Base-by-base conservation (phyloP, 2,113 vertebrate species). In the Rhodinocichla rosea region DNA sequence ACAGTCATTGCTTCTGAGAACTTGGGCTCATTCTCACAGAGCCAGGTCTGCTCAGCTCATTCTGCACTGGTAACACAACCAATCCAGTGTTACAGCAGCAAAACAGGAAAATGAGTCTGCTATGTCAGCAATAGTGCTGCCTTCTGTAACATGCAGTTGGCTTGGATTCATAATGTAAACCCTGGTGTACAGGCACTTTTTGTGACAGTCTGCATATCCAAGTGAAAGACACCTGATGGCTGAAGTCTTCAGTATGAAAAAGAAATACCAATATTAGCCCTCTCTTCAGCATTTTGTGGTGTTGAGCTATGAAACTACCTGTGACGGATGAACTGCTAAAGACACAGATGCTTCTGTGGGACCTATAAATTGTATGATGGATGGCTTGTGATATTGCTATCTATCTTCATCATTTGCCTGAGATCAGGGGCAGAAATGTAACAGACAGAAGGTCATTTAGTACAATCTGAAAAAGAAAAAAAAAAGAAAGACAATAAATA, bases 341-440 rank as follows among this genome's bases (percentile, higher is more conserved):
- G 91, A 85, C 64, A 92, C 75, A 94, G 92, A 93, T 91, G 91
- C 50, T 95, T 95, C 87, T 75, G 79, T 73, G 64, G 64, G 75
- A 92, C 82, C 84, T 92, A 92, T 69, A 82, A 95, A 83, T 57
- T n/a, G 28, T 44, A 77, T 95, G 97, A 97, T 76, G 67, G 68
- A 97, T 92, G 64, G 59, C 26, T 69, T 83, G 32, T 86, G 60
- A 95, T 95, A 94, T 13, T 83, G 75, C 40, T 81, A 91, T 96
- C 74, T 92, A 62, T 97, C 91, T 86, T 94, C 92, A 96, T 95
- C 88, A 91, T 86, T 95, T 95, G 76, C 63, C 83, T 53, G 78
- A 96, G 91, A 97, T 95, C 94, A 96, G 71, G 94, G 90, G 68
- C 88, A 97, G 69, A 92, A 97, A 74, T 56, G 35, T 91, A 96